Evolutionary conservation across 2,797 vertebrate genomes (phyloP).

Genomic region (Gobio occitaniae): DNA sequence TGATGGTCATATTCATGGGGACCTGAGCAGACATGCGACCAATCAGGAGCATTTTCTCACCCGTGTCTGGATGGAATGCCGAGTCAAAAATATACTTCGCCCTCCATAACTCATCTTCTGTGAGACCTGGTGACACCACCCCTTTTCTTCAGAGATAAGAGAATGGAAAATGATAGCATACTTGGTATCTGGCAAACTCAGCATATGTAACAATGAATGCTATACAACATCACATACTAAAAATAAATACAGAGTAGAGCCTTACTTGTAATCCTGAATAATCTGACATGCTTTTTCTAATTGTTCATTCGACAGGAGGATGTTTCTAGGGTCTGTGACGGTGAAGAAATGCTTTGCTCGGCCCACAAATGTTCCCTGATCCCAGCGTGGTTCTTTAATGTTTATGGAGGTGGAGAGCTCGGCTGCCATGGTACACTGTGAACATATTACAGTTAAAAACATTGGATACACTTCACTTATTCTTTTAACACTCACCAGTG

Average conservation of each 20-base stretch:
- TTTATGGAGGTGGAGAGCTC: slow-evolving; percentile 90
- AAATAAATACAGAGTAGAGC: neutral
- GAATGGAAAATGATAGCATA: neutral
- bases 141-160: slow-evolving; percentile 80
- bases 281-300: slow-evolving; percentile 87
- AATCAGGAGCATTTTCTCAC: slow-evolving; percentile 98
- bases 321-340: slow-evolving; percentile 95
- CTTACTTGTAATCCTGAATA: slow-evolving; percentile 94
- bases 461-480: neutral
- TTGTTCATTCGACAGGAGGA: slow-evolving; percentile 89
- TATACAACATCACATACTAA: neutral
- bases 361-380: slow-evolving; percentile 93
- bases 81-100: slow-evolving; percentile 97
- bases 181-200: slow-evolving; percentile 10
- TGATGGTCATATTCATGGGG: slow-evolving; percentile 99
- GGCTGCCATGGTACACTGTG: slow-evolving; percentile 87
- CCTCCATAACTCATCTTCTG: slow-evolving; percentile 94
- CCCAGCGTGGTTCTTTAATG: slow-evolving; percentile 97
- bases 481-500: neutral
- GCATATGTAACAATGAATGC: neutral
- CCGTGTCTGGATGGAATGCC: slow-evolving; percentile 97
- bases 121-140: slow-evolving; percentile 85
- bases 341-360: slow-evolving; percentile 98
- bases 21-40: slow-evolving; percentile 98
- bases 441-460: slow-evolving; percentile 12